Conservation (phyloP, 2,888 invertebrate genomes). For the Sesia apiformis region DNA sequence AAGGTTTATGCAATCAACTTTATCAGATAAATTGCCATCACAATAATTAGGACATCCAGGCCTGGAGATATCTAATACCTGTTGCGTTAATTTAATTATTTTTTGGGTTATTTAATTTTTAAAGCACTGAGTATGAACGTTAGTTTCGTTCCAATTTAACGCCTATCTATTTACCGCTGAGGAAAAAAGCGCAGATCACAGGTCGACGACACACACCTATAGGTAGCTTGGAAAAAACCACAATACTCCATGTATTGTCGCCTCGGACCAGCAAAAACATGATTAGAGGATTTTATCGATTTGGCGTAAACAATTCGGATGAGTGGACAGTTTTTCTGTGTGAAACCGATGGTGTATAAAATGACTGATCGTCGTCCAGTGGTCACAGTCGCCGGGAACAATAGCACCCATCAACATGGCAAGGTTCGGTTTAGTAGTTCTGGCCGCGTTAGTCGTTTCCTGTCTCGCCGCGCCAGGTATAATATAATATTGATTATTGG, state of each 20-base stretch:
- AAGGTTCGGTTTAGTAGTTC: constrained; percentile 16
- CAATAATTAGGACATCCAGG: too few species aligned
- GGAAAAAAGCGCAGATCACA: constrained; percentile 1
- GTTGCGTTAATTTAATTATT: too few species aligned
- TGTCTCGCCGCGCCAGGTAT: constrained; percentile 39
- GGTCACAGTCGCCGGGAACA: constrained; percentile 16
- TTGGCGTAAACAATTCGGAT: constrained; percentile 32
- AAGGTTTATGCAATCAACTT: too few species aligned
- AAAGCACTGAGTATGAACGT: too few species aligned
- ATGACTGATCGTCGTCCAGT: constrained; percentile 6
- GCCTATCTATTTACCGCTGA: neutral
- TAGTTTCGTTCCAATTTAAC: neutral
- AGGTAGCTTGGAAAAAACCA: constrained; percentile 1
- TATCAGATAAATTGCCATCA: too few species aligned
- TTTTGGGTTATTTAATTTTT: too few species aligned
- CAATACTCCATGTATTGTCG: constrained; percentile 5
- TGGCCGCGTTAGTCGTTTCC: constrained; percentile 18
- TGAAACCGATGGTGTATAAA: constrained; percentile 32
- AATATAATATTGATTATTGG: too few species aligned
- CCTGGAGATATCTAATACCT: too few species aligned
- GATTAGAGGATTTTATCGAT: constrained; percentile 31
- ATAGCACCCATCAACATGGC: constrained; percentile 19
- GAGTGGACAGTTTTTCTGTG: constrained; percentile 27
- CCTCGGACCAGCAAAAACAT: constrained; percentile 21
- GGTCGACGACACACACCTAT: constrained; percentile 1